Evolutionary conservation across 2,797 vertebrate species (phyloP), one percentile per base, ranked within the genome.

Genomic region (Darevskia nairensis): DNA sequence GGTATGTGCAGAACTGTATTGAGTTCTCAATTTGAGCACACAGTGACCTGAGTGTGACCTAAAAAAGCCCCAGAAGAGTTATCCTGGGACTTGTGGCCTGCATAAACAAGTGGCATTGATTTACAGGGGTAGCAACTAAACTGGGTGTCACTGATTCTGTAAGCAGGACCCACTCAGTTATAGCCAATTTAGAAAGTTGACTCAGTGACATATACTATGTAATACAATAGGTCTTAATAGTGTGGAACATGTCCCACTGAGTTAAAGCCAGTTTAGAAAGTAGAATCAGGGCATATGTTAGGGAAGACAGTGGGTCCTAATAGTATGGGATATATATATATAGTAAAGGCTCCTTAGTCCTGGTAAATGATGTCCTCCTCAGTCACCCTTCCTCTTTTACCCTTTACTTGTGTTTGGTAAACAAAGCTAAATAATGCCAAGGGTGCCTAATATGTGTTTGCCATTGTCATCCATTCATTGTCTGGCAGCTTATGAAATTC

Each of bases 91-190:
- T 81, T 61, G 35, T 19, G 66, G 68, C 68, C 50, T 50, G 17
- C 41, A 27, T 46, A 46, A 82, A 59, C 66, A 69, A 86, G 68
- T 80, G 68, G 44, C 86, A 74, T 81, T 87, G 77, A 87, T 72
- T 80, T 86, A 71, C 50, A 27, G 76, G 23, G 66, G 32, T 86
- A 86, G 44, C 77, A 59, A 80, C 46, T 86, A 80, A 80, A 41
- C 41, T 71, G 68, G 85, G 46, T 68, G 50, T 86, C 76, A 55
- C 61, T 35, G 61, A 32, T 68, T 50, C 75, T 41, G 55, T 76
- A 75, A 76, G 15, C 21, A 19, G 35, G 66, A 35, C 68, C 25
- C 71, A 32, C 25, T 29, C 32, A 80, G 17, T 55, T 59, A 59
- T 39, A 55, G 32, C 77, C 35, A 86, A 61, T 80, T 80, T 46